Evolutionary conservation across 2,113 vertebrate genomes (phyloP).

Genomic region (Pantherophis guttatus): DNA sequence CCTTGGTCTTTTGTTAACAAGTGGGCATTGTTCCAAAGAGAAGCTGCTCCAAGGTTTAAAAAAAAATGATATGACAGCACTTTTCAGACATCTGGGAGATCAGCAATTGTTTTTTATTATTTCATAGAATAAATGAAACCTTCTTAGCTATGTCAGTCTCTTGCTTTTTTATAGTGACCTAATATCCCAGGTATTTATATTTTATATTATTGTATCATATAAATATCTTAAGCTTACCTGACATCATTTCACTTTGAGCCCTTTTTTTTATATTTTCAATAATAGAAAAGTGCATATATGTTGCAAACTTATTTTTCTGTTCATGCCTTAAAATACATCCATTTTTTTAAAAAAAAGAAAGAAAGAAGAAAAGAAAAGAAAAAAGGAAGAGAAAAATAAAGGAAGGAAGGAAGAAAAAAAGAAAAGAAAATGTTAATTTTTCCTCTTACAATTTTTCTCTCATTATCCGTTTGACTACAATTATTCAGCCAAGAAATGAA

Average conservation of each 20-base stretch:
- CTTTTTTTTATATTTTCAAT: slow-evolving; percentile 29
- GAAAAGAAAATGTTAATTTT: neutral
- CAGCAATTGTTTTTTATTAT: neutral
- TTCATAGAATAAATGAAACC: slow-evolving; percentile 10
- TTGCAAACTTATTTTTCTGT: slow-evolving; percentile 6
- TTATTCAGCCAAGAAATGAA: neutral
- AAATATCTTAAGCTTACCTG: slow-evolving; percentile 27
- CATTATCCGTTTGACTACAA: neutral
- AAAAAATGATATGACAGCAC: neutral
- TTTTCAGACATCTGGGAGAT: neutral
- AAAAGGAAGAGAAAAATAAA: too few species aligned
- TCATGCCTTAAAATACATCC: slow-evolving; percentile 23
- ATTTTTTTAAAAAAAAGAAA: slow-evolving; percentile 13
- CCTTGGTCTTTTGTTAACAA: neutral
- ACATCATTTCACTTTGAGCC: slow-evolving; percentile 9
- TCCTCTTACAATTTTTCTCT: neutral
- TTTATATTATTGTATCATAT: slow-evolving; percentile 42
- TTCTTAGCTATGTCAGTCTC: slow-evolving; percentile 65
- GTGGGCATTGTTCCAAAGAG: neutral
- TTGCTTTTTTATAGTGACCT: slow-evolving; percentile 30
- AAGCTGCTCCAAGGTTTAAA: neutral
- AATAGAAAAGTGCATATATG: slow-evolving; percentile 1
- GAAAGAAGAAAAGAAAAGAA: too few species aligned
- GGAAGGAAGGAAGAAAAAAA: too few species aligned
- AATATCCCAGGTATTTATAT: slow-evolving; percentile 40